Evolutionary conservation across 2,888 invertebrate genomes (phyloP).

Genomic region (Fragum whitleyi): DNA sequence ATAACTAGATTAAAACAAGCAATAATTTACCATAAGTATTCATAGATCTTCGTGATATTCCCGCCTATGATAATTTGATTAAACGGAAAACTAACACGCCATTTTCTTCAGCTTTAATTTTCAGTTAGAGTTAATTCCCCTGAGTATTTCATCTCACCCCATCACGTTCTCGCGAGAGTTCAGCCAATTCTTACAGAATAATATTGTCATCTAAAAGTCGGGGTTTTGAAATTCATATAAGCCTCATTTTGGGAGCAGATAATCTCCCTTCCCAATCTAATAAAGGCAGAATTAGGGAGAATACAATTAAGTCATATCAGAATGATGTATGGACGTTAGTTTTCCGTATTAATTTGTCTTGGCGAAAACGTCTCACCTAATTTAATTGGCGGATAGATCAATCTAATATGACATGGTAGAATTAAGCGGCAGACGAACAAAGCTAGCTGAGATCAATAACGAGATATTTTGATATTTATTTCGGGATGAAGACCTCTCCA

Average conservation of each 20-base stretch:
- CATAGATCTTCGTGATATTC: conserved; percentile 20
- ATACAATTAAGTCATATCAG: conserved; percentile 45
- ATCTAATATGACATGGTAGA: conserved; percentile 55
- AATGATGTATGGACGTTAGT: conserved; percentile 29
- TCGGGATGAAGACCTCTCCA: conserved; percentile 24
- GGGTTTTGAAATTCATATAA: conserved; percentile 51
- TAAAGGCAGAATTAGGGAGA: conserved; percentile 37
- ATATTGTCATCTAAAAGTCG: conserved; percentile 22
- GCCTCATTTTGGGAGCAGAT: conserved; percentile 33
- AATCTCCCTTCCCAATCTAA: conserved; percentile 45
- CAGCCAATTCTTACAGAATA: conserved; percentile 18
- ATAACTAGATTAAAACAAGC: conserved; percentile 31
- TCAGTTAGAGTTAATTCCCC: conserved; percentile 31
- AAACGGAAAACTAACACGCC: conserved; percentile 33
- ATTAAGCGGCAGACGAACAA: conserved; percentile 46
- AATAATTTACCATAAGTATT: conserved; percentile 32
- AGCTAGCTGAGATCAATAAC: conserved; percentile 33
- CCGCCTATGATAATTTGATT: conserved; percentile 29
- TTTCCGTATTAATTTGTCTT: conserved; percentile 48
- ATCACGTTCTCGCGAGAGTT: conserved; percentile 42
- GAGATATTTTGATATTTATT: conserved; percentile 35
- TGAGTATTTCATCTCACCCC: conserved; percentile 22
- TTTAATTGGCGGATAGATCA: conserved; percentile 52
- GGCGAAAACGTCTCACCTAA: conserved; percentile 41
- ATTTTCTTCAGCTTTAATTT: conserved; percentile 29